Conservation (phyloP, 2,888 invertebrate species). For the Protophormia terraenovae region DNA sequence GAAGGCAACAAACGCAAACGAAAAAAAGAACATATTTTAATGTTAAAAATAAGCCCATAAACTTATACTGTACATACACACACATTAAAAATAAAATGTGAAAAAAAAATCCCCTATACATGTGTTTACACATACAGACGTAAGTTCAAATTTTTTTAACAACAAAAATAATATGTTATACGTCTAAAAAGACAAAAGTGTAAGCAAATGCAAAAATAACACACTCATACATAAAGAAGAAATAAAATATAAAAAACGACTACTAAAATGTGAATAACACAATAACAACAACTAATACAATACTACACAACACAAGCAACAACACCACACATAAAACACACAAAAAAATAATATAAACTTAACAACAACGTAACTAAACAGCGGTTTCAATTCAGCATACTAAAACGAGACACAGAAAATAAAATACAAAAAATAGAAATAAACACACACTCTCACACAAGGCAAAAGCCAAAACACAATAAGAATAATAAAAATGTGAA, state of each 20-base stretch:
- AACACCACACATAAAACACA: constrained; percentile 3
- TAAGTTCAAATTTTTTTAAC: neutral
- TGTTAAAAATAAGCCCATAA: constrained; percentile 46
- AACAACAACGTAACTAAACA: constrained; percentile 41
- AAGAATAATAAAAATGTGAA: constrained; percentile 16
- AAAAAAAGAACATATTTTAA: constrained; percentile 20
- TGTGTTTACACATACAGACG: neutral
- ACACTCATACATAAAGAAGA: constrained; percentile 12
- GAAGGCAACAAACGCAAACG: neutral
- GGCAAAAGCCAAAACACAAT: constrained; percentile 3
- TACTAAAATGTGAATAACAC: constrained; percentile 15
- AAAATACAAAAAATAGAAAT: neutral
- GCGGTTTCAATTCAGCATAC: constrained; percentile 33
- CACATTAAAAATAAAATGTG: neutral
- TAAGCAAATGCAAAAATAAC: constrained; percentile 61
- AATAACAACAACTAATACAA: constrained; percentile 34
- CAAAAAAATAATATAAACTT: constrained; percentile 13
- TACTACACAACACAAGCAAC: constrained; percentile 31
- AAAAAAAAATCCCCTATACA: neutral
- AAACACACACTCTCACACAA: constrained; percentile 2
- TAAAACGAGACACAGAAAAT: constrained; percentile 19
- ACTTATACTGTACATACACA: constrained; percentile 2
- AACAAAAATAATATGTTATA: neutral
- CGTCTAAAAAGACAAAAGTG: constrained; percentile 17
- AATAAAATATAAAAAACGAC: constrained; percentile 7